Evolutionary conservation across 2,797 vertebrate genomes (phyloP).

Genomic region (Sciurus carolinensis): DNA sequence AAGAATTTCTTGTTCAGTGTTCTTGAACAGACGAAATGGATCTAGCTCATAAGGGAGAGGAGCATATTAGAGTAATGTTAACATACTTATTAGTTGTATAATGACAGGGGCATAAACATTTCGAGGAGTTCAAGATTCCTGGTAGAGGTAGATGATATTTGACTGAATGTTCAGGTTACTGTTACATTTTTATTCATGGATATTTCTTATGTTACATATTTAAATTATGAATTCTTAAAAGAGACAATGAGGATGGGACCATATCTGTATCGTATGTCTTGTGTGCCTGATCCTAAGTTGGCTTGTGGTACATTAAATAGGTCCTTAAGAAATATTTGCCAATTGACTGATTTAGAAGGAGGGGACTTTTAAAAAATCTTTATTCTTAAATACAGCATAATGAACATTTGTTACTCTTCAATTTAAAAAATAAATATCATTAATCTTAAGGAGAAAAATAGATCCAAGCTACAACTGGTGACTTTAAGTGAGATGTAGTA

Average conservation of each 20-base stretch:
- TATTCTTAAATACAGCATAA: conserved; percentile 49
- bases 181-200: neutral
- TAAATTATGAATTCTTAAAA: conserved; percentile 21
- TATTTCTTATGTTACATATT: neutral
- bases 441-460: conserved; percentile 17
- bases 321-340: conserved; percentile 1
- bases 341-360: neutral
- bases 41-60: neutral
- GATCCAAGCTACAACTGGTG: neutral
- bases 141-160: neutral
- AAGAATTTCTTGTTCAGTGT: neutral
- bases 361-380: neutral
- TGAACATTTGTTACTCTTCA: neutral
- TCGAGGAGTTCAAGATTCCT: neutral
- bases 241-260: neutral
- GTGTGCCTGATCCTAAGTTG: neutral
- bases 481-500: conserved; percentile 14
- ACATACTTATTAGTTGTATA: neutral
- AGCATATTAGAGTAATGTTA: neutral
- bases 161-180: neutral
- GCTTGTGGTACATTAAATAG: neutral
- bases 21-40: neutral
- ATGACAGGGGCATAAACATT: neutral
- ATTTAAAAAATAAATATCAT: conserved; percentile 21
- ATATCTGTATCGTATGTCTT: neutral